These are phyloP conservation scores for Thamnophis sirtalis DNA, from an alignment of 2,113 vertebrate species.

Conservation along the genomic window DNA sequence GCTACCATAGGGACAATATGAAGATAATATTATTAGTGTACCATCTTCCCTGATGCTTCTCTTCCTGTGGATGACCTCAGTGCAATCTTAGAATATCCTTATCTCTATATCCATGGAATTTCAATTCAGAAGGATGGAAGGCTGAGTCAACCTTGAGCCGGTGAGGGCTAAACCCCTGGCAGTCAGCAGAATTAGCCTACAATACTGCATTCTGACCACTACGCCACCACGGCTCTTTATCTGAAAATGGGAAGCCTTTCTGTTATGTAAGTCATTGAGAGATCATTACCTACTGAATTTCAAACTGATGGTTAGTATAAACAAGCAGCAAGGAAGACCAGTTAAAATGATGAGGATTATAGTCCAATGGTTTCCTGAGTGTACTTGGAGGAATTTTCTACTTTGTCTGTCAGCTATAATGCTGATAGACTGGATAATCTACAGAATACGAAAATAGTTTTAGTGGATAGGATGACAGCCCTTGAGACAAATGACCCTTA, in stretches of 20 bases:
- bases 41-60: not conserved
- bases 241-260: not conserved
- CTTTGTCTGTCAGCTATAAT: not conserved
- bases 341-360: not conserved
- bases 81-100: not conserved
- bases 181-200: too few species aligned
- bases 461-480: not conserved
- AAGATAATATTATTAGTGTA: not conserved
- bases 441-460: not conserved
- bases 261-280: not conserved
- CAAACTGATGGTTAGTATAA: not conserved
- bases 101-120: not conserved
- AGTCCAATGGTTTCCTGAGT: not conserved
- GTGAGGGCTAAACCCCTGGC: too few species aligned
- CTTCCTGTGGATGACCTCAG: not conserved
- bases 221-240: not conserved
- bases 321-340: not conserved
- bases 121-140: not conserved
- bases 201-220: too few species aligned
- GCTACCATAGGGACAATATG: not conserved
- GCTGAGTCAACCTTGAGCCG: too few species aligned
- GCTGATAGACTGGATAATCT: not conserved
- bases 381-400: not conserved
- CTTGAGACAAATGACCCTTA: not conserved
- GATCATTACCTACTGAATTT: not conserved